phyloP scores from a whole-genome alignment of 2,113 vertebrate genomes.

The Apteryx mantelli region DNA sequence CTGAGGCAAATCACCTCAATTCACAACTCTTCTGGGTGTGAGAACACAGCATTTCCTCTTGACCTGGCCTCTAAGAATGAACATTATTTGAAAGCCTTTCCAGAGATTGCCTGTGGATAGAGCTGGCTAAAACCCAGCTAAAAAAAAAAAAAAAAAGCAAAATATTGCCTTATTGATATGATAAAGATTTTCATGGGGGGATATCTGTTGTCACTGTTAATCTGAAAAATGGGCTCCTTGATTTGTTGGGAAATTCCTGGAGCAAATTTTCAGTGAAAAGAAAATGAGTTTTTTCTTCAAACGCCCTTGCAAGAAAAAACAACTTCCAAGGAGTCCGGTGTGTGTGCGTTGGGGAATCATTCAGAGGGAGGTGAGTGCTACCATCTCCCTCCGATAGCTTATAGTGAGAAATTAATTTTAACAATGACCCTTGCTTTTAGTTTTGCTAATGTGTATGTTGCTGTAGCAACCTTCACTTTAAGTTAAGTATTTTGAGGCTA shows the following conservation, averaged over 20 bases:
- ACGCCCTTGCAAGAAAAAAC: not conserved
- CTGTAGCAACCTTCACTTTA: constrained; percentile 36
- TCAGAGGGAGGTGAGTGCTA: not conserved
- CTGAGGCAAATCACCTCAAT: not conserved
- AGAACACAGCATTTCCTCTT: not conserved
- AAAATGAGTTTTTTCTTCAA: not conserved
- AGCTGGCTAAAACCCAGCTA: not conserved
- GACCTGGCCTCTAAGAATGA: rapidly evolving
- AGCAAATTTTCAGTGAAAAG: not conserved
- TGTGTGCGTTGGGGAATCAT: not conserved
- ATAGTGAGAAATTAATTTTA: constrained; percentile 48
- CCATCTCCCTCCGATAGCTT: not conserved
- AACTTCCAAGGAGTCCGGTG: not conserved
- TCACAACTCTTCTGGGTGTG: not conserved
- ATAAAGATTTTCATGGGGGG: not conserved
- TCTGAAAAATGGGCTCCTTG: not conserved
- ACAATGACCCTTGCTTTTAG: constrained; percentile 49
- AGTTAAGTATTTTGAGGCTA: constrained; percentile 12
- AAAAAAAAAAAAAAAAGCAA: not conserved
- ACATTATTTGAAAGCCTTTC: not conserved
- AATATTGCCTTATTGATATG: not conserved
- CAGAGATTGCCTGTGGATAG: not conserved
- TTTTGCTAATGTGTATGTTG: constrained; percentile 43
- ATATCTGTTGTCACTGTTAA: not conserved
- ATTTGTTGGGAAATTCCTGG: not conserved